Evolutionary conservation across 2,888 invertebrate genomes (phyloP).

Genomic region (Brassicogethes aeneus): DNA sequence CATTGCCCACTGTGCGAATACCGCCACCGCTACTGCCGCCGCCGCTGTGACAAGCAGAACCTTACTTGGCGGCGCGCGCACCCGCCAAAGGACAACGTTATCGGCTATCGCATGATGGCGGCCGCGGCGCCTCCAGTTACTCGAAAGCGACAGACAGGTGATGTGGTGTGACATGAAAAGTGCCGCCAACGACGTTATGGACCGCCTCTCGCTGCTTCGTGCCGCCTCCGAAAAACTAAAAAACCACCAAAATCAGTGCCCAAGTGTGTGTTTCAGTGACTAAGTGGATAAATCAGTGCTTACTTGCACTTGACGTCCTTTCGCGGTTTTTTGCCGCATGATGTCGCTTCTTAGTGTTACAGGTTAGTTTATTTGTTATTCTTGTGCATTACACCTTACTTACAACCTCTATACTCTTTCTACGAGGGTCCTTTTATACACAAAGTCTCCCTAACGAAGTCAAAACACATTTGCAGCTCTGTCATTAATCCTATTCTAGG

Average conservation of each 20-base stretch:
- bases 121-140: neutral
- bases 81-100: neutral
- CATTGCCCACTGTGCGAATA: neutral
- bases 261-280: neutral
- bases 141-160: neutral
- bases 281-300: neutral
- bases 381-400: too few relatives aligned
- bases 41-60: neutral
- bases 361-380: neutral
- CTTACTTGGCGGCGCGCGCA: too few relatives aligned
- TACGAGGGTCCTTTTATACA: too few relatives aligned
- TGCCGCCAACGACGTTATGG: neutral
- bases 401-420: too few relatives aligned
- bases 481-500: too few relatives aligned
- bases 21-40: neutral
- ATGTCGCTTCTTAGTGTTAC: neutral
- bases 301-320: neutral
- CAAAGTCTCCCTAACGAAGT: too few relatives aligned
- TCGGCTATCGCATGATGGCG: constrained; percentile 1
- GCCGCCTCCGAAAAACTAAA: neutral
- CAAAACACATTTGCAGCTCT: too few relatives aligned
- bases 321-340: neutral
- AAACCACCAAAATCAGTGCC: neutral
- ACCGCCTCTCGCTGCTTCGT: neutral
- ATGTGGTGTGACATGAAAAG: neutral